Conservation (phyloP, 2,888 invertebrate species). For the Drosophila prostipennis region DNA sequence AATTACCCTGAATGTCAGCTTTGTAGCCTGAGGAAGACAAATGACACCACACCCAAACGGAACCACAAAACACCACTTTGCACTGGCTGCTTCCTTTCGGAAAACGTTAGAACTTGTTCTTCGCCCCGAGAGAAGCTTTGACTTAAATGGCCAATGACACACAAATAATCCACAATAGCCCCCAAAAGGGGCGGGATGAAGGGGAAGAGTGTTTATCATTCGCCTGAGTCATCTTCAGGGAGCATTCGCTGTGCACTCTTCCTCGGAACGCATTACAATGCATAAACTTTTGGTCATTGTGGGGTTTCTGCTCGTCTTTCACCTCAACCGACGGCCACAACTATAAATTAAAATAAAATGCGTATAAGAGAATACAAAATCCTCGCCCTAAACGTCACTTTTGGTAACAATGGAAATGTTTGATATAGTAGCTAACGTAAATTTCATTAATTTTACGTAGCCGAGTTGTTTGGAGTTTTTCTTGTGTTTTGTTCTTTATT, state of each 20-base stretch:
- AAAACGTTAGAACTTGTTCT: slow-evolving; percentile 4
- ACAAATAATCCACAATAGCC: slow-evolving; percentile 41
- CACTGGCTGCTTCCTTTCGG: slow-evolving; percentile 9
- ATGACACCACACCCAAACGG: slow-evolving; percentile 24
- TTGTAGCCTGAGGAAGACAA: slow-evolving; percentile 30
- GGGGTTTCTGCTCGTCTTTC: slow-evolving; percentile 33
- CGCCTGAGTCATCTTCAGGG: slow-evolving; percentile 53
- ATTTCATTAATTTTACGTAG: slow-evolving; percentile 67
- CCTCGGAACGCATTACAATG: slow-evolving; percentile 60
- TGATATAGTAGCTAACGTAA: slow-evolving; percentile 51
- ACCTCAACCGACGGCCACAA: slow-evolving; percentile 34
- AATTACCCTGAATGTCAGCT: slow-evolving; percentile 29
- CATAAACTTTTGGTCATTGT: slow-evolving; percentile 55
- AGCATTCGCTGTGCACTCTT: slow-evolving; percentile 51
- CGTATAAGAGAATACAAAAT: slow-evolving; percentile 30
- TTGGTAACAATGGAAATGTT: slow-evolving; percentile 53
- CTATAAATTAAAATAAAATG: slow-evolving; percentile 63
- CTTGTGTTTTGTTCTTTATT: slow-evolving; percentile 14
- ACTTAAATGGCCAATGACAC: slow-evolving; percentile 45
- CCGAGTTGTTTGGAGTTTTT: slow-evolving; percentile 58
- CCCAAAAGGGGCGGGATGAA: background rate
- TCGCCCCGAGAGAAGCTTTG: slow-evolving; percentile 18
- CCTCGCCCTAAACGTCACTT: slow-evolving; percentile 25
- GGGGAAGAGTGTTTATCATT: slow-evolving; percentile 19
- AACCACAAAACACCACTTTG: slow-evolving; percentile 17